Evolutionary conservation across 2,888 invertebrate genomes (phyloP), one percentile per base, ranked within the genome.

Genomic region (Mactromeris polynyma): DNA sequence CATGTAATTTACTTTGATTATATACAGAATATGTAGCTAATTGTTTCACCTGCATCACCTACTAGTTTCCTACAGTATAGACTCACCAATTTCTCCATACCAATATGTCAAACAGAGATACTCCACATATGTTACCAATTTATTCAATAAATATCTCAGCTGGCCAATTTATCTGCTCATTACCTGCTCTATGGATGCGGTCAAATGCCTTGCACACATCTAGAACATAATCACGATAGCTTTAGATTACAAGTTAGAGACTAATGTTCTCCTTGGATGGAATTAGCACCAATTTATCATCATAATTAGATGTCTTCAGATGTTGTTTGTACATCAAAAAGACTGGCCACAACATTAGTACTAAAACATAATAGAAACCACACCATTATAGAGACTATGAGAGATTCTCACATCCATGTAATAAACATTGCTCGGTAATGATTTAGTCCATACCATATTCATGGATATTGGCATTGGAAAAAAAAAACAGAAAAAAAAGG

Each of bases 41-140:
- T 64, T 64, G 58, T 64, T 64, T 64, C 58, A 64, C 58, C 58
- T 64, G 58, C n/a, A n/a, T 64, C 26, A 64, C 26, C n/a, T 21
- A 1, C n/a, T 26, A 26, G 58, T 64, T 7, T 9, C 26, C 26
- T 9, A 26, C 0, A 7, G 3, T 64, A 26, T 26, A 26, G 9
- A 26, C 26, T 0, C 6, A n/a, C n/a, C 54, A 54, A 54, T 1
- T 21, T 54, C 54, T 21, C 40, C 40, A 54, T 6, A 64, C 64
- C 64, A 64, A 64, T 64, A 31, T 64, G 64, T 26, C 64, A n/a
- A 26, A 64, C 33, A 69, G 7, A 33, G 31, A 69, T 73, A 36
- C 14, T 33, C 3, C 19, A 36, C 73, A 73, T 19, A 36, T 73
- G 73, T 33, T 73, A 36, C 17, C 36, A 73, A 73, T 73, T 36